A percentile compares a stretch with the other conserved stretches of the same genome.
These are phyloP conservation scores for Marisa cornuarietis DNA, from an alignment of 1,140 invertebrate species.

Conservation along the genomic window DNA sequence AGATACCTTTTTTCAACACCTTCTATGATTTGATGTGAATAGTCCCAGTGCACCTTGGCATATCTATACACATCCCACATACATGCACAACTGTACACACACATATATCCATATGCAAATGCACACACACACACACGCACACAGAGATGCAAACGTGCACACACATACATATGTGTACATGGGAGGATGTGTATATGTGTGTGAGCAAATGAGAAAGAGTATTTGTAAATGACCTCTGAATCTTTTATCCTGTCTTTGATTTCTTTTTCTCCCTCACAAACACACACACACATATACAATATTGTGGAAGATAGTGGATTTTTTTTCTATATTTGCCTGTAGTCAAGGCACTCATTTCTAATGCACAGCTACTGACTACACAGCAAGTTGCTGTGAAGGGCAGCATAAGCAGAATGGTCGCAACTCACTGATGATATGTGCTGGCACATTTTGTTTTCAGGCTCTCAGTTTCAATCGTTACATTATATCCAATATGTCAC, in stretches of 20 bases:
- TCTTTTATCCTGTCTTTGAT: background rate
- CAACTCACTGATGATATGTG: no score
- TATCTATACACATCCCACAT: background rate
- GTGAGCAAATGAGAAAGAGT: background rate
- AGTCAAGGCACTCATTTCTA: background rate
- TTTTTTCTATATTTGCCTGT: background rate
- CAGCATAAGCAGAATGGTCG: background rate
- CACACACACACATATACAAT: background rate
- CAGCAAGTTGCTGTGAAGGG: background rate
- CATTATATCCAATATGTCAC: no score
- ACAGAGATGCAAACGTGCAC: background rate
- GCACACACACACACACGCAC: background rate
- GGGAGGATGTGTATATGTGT: background rate
- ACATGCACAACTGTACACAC: background rate
- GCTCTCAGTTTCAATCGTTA: no score
- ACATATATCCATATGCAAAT: background rate
- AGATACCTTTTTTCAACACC: no score
- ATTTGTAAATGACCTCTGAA: background rate
- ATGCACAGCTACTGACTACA: background rate
- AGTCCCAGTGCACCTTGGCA: no score
- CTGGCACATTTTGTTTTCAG: no score
- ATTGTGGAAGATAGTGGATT: background rate
- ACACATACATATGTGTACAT: slow-evolving; percentile 4
- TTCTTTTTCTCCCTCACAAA: background rate
- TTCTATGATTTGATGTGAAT: no score